A percentile compares a stretch with the other conserved stretches of the same genome.
These are phyloP conservation scores for Steatornis caripensis DNA, from an alignment of 2,113 vertebrate genomes.

Conservation along the genomic window DNA sequence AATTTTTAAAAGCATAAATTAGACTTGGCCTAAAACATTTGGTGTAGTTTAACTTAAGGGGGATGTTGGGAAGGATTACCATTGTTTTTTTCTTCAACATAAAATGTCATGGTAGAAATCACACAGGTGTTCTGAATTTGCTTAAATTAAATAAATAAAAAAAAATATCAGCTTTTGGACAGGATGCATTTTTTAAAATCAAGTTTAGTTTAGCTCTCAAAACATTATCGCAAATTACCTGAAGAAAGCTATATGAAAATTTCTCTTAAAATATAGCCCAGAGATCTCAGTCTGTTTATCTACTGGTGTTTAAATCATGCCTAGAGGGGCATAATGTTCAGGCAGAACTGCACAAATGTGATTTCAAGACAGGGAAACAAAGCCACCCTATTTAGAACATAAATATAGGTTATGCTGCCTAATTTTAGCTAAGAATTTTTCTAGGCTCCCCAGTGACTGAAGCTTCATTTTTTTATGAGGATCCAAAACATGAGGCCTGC, in stretches of 20 bases:
- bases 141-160: neutral
- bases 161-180: neutral
- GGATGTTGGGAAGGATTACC: neutral
- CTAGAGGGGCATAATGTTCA: neutral
- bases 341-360: neutral
- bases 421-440: neutral
- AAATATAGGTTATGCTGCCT: neutral
- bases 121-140: neutral
- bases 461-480: neutral
- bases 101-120: neutral
- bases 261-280: neutral
- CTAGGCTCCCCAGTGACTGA: neutral
- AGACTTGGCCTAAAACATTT: neutral
- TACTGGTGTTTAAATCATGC: neutral
- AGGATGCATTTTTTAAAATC: neutral
- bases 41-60: neutral
- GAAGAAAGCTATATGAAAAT: neutral
- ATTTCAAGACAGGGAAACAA: neutral
- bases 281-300: neutral
- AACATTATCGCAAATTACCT: fast-evolving
- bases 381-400: fast-evolving
- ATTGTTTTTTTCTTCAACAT: neutral
- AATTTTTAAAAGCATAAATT: neutral
- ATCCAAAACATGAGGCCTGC: neutral
- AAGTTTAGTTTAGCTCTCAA: neutral